These are phyloP conservation scores for Epistrophe grossulariae DNA, from an alignment of 2,888 invertebrate genomes.

Conservation along the genomic window DNA sequence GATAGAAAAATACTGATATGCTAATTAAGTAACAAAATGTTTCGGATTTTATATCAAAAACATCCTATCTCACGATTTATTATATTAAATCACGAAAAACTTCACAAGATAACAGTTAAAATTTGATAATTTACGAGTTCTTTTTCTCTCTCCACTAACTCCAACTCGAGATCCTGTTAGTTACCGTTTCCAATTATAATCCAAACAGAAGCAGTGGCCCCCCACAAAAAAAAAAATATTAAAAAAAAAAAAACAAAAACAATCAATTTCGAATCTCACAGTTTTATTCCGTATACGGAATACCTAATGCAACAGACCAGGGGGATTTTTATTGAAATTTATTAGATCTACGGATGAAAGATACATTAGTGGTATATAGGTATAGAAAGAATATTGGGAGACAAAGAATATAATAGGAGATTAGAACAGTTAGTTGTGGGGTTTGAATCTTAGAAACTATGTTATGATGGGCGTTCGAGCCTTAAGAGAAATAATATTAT, in stretches of 20 bases:
- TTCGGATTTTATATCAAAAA: conserved; percentile 4
- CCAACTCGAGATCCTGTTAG: conserved; percentile 10
- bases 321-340: conserved; percentile 16
- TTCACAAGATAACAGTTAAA: neutral
- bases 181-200: conserved; percentile 21
- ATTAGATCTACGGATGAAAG: conserved; percentile 18
- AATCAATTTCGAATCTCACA: conserved; percentile 29
- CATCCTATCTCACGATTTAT: neutral
- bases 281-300: conserved; percentile 8
- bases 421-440: conserved; percentile 24
- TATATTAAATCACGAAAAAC: conserved; percentile 22
- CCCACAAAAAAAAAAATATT: too few relatives aligned
- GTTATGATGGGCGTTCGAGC: neutral
- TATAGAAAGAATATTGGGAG: neutral
- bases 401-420: conserved; percentile 1
- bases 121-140: conserved; percentile 17
- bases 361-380: neutral
- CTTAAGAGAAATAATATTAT: neutral
- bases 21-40: conserved; percentile 6
- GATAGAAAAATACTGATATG: neutral
- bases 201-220: neutral
- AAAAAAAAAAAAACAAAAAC: neutral
- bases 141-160: neutral
- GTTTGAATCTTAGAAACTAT: conserved; percentile 2
- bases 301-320: conserved; percentile 6